Conservation (phyloP, 2,113 vertebrate species). For the Vulpes vulpes region DNA sequence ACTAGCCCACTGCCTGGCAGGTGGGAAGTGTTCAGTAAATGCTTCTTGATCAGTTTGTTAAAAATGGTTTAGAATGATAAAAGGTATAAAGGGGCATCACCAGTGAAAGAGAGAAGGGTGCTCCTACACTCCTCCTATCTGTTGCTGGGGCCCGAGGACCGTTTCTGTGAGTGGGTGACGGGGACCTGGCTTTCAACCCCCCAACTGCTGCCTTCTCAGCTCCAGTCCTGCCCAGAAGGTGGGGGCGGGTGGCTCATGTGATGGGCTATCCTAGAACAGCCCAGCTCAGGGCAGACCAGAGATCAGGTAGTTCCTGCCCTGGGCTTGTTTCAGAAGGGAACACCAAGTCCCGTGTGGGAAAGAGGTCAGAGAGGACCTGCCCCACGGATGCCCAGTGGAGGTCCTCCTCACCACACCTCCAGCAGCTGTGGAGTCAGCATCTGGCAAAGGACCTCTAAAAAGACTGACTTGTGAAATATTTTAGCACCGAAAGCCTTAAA, state of each 20-base stretch:
- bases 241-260: accelerated
- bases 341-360: not conserved
- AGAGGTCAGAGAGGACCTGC: not conserved
- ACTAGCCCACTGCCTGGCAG: not conserved
- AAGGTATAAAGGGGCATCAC: not conserved
- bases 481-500: not conserved
- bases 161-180: not conserved
- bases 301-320: not conserved
- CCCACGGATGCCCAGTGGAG: too few relatives aligned
- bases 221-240: not conserved
- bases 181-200: not conserved
- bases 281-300: not conserved
- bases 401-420: too few relatives aligned
- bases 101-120: not conserved
- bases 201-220: not conserved
- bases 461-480: not conserved
- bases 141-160: not conserved
- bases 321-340: not conserved
- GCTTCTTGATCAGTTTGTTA: not conserved
- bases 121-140: not conserved
- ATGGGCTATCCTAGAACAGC: not conserved
- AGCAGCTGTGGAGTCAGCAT: not conserved
- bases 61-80: not conserved
- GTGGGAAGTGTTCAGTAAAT: not conserved
- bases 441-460: not conserved